These are phyloP conservation scores for Loxodonta africana DNA, from an alignment of 2,113 vertebrate genomes.

Conservation along the genomic window DNA sequence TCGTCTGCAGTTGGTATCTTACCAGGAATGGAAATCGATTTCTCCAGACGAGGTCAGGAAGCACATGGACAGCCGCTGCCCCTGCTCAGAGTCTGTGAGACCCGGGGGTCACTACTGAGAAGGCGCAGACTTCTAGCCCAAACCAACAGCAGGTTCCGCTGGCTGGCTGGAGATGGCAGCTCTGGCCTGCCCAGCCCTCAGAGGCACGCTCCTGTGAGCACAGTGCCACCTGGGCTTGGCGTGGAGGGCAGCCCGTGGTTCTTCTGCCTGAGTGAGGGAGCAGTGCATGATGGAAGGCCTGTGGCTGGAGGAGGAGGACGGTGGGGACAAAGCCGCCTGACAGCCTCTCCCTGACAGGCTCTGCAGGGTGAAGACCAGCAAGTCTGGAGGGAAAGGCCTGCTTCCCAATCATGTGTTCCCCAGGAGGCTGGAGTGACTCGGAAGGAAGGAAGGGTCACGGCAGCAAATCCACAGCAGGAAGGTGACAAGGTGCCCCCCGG, in stretches of 20 bases:
- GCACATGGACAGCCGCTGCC: neutral
- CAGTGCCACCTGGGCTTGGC: neutral
- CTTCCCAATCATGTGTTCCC: too few relatives aligned
- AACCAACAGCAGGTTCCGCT: neutral
- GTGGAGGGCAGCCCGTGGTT: neutral
- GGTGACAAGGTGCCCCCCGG: too few relatives aligned
- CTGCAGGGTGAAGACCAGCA: too few relatives aligned
- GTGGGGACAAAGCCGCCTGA: too few relatives aligned
- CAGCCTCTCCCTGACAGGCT: too few relatives aligned
- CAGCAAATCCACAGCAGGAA: too few relatives aligned
- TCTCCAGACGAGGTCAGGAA: constrained; percentile 66
- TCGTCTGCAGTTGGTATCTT: constrained; percentile 36
- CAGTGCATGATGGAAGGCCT: neutral
- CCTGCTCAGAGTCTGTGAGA: neutral
- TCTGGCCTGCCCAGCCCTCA: neutral
- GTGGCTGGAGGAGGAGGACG: neutral
- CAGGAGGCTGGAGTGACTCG: too few relatives aligned
- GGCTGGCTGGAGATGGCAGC: neutral
- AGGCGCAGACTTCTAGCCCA: neutral
- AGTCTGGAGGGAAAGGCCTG: too few relatives aligned
- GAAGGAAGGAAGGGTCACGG: too few relatives aligned
- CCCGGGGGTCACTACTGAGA: neutral
- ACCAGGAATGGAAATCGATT: constrained; percentile 75
- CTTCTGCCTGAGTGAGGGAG: neutral
- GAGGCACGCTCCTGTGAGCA: neutral